Evolutionary conservation across 2,797 vertebrate genomes (phyloP), one percentile per base, ranked within the genome.

Genomic region (Semaprochilodus insignis): DNA sequence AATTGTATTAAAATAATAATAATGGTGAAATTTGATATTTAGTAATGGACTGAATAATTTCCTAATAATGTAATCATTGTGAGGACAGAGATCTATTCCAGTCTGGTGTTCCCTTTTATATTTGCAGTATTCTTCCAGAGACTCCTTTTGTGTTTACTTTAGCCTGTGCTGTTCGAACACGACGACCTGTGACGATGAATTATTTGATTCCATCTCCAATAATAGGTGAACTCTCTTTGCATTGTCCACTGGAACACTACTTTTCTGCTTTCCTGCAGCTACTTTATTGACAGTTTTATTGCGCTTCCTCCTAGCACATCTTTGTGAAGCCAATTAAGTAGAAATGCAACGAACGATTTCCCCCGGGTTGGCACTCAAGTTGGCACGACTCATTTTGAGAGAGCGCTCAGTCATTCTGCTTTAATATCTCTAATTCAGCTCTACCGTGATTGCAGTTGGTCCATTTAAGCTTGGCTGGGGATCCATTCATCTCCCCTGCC

Each of bases 371-470:
- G 78, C 7, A 14, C 69, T 65, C 60, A 74, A 69, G 78, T 80
- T 87, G 81, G 83, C 82, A 83, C 85, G 85, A 86, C 85, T 85
- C 83, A 83, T 85, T 83, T 83, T 86, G 63, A 83, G 77, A 86
- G 78, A 48, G 70, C 79, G 73, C 79, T 88, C 77, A 77, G 76
- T 88, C 87, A 85, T 86, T 82, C 81, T 74, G 81, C 44, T 78
- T 85, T 87, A 89, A 86, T 85, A 85, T 80, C 79, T 82, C 66
- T 89, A 87, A 89, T 86, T 89, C 83, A 82, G 81, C 79, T 79
- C 55, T 74, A 81, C 67, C 66, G 78, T 86, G 84, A 86, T 87
- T 87, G 85, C 85, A 77, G 51, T 74, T 69, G 82, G 81, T 85
- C 85, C 80, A 84, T 88, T 85, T 83, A 81, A 83, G 85, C 73